phyloP scores from a whole-genome alignment of 1,140 invertebrate genomes.

The Leptinotarsa texana region DNA sequence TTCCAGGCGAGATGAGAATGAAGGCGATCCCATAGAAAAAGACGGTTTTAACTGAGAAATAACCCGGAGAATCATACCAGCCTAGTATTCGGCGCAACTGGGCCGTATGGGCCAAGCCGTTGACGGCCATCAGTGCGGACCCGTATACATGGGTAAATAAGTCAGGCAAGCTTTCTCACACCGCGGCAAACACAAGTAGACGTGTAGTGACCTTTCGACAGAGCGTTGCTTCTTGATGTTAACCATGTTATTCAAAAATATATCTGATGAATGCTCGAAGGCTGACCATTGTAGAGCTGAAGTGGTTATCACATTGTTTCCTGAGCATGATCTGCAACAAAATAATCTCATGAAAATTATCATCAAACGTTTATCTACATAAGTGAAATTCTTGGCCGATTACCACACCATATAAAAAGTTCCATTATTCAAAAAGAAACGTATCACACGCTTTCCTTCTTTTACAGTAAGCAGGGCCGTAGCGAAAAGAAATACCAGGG shows the following conservation, averaged over 20 bases:
- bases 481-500: too few relatives aligned
- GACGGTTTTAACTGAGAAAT: not conserved
- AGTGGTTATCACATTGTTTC: not conserved
- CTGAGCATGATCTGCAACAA: constrained; percentile 1
- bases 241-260: not conserved
- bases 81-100: constrained; percentile 16
- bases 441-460: too few relatives aligned
- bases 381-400: too few relatives aligned
- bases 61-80: constrained; percentile 9
- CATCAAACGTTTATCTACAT: too few relatives aligned
- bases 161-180: constrained; percentile 5
- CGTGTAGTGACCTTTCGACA: not conserved
- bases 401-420: too few relatives aligned
- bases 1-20: not conserved
- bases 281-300: not conserved
- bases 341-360: not conserved
- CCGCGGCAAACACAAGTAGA: not conserved
- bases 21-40: constrained; percentile 9
- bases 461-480: too few relatives aligned
- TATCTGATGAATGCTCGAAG: not conserved
- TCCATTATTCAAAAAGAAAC: too few relatives aligned
- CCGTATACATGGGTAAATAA: constrained; percentile 9
- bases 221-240: not conserved
- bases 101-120: constrained; percentile 12
- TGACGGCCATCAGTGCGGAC: constrained; percentile 17